Evolutionary conservation across 2,888 invertebrate genomes (phyloP).

Genomic region (Theristus sp.): DNA sequence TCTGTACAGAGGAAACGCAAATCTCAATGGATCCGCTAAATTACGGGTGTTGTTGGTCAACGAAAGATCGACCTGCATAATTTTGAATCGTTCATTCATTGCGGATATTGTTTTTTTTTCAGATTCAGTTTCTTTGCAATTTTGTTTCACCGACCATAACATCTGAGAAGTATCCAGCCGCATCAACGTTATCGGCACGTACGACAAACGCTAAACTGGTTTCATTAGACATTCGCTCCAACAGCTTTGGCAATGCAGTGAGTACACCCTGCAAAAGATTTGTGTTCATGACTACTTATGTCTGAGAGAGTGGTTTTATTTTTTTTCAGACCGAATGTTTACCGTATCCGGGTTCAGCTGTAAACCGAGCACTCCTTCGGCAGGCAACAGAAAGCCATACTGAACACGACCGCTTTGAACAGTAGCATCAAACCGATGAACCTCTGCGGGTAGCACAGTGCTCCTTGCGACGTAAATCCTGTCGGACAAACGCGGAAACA

Average conservation of each 20-base stretch:
- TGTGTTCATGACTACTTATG: no score
- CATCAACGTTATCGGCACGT: not conserved
- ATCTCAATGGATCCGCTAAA: no score
- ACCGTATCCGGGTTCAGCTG: not conserved
- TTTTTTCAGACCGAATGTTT: no score
- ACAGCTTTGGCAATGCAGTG: not conserved
- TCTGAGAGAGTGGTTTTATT: no score
- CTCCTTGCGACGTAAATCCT: constrained; percentile 14
- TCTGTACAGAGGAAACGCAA: no score
- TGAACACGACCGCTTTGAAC: not conserved
- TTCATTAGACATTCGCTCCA: not conserved
- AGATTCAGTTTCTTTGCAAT: no score
- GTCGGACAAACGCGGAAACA: constrained; percentile 21
- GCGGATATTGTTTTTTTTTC: no score
- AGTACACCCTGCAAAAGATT: no score
- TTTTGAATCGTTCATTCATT: no score
- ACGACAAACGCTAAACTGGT: not conserved
- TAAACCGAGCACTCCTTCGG: not conserved
- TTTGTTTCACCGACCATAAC: not conserved
- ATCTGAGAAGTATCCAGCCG: not conserved
- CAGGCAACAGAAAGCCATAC: not conserved
- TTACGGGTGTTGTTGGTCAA: no score
- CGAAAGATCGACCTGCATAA: no score
- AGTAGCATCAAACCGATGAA: not conserved
- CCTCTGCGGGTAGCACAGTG: not conserved